phyloP scores from a whole-genome alignment of 1,140 invertebrate genomes.

The Euglossa dilemma region DNA sequence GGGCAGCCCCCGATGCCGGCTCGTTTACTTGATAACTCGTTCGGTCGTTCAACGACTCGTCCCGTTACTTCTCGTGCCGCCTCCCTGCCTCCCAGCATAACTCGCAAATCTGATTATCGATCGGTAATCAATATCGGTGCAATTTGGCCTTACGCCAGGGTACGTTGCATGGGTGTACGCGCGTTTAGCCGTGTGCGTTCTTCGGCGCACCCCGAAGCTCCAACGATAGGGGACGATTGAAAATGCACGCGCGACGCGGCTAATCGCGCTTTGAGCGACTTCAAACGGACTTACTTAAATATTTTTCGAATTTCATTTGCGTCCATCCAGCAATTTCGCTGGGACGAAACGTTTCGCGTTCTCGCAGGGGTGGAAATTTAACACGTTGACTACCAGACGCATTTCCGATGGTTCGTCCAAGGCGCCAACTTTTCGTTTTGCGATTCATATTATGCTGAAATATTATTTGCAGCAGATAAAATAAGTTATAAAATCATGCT shows the following conservation, averaged over 20 bases:
- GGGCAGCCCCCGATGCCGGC: background rate
- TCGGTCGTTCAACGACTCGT: constrained; percentile 36
- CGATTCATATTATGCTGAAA: no score
- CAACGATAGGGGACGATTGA: constrained; percentile 28
- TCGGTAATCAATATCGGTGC: constrained; percentile 75
- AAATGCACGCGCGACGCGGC: constrained; percentile 9
- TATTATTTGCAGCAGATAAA: no score
- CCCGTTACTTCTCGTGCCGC: background rate
- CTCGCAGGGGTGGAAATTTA: no score
- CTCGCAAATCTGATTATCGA: constrained; percentile 73
- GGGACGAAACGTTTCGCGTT: background rate
- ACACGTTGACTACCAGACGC: no score
- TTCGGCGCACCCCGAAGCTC: constrained; percentile 10
- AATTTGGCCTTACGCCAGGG: constrained; percentile 66
- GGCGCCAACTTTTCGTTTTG: no score
- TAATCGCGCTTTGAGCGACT: constrained; percentile 25
- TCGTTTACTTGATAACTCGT: constrained; percentile 45
- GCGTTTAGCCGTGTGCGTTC: background rate
- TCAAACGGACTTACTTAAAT: constrained; percentile 8
- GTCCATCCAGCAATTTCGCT: background rate
- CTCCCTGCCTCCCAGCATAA: constrained; percentile 40
- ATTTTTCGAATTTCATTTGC: background rate
- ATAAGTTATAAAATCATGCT: no score
- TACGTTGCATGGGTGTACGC: background rate
- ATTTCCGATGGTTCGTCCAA: no score